phyloP scores from a whole-genome alignment of 2,113 vertebrate species.

The Atherinomorus stipes region DNA sequence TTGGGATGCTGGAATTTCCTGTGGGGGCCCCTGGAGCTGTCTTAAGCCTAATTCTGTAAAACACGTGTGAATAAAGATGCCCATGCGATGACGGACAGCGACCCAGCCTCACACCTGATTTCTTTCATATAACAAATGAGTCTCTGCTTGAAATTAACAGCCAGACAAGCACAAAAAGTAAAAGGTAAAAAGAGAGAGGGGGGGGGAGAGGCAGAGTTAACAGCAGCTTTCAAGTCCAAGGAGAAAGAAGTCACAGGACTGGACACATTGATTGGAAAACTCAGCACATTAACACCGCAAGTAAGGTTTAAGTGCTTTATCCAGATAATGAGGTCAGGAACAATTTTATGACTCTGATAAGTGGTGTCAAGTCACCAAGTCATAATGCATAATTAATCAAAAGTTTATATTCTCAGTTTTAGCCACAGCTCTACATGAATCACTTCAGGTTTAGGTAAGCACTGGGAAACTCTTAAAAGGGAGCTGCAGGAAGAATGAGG shows the following conservation, averaged over 20 bases:
- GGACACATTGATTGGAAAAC: not conserved
- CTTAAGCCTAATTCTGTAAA: conserved; percentile 29
- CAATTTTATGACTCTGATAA: conserved; percentile 60
- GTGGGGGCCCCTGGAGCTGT: conserved; percentile 27
- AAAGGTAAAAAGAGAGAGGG: too few relatives aligned
- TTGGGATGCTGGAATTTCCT: conserved; percentile 61
- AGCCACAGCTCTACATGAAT: conserved; percentile 9
- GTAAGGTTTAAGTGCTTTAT: conserved; percentile 50
- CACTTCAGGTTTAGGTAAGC: conserved; percentile 27
- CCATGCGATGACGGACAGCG: conserved; percentile 25
- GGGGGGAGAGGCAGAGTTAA: too few relatives aligned
- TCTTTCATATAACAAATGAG: conserved; percentile 12
- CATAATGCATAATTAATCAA: conserved; percentile 37
- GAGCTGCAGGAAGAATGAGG: conserved; percentile 68
- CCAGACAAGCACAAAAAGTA: not conserved
- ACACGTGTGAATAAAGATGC: conserved; percentile 38
- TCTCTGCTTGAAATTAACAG: conserved; percentile 1
- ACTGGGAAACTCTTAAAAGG: conserved; percentile 64
- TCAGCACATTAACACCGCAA: conserved; percentile 31
- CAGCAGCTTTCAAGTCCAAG: conserved; percentile 34
- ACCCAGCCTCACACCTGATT: conserved; percentile 1
- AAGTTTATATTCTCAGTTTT: conserved; percentile 31
- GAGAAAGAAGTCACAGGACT: conserved; percentile 57
- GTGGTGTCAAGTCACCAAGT: conserved; percentile 43
- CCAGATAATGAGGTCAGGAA: conserved; percentile 56